Base-by-base conservation (phyloP, 2,888 invertebrate genomes). In the Schizaphis graminum region DNA sequence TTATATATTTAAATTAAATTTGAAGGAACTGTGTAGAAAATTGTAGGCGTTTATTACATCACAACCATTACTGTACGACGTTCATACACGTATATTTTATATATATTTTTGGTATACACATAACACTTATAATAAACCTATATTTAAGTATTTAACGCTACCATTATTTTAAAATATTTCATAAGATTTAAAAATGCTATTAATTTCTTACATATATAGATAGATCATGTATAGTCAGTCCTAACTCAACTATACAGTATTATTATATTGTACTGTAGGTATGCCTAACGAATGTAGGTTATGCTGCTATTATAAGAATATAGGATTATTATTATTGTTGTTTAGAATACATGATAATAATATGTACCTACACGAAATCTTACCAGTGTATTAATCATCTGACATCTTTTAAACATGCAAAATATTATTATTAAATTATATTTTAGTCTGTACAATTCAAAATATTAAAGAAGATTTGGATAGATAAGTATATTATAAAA, bases 31-130 rank as follows among this genome's bases (percentile, higher is more conserved):
- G 56, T 56, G 41, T 91, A 44, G 4, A 61, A 11, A 10, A 13
- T 61, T 86, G 86, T 91, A 85, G 85, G 91, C 56, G 91, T 85
- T n/a, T 85, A n/a, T 77, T 91, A 57, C n/a, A 44, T 53, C 41
- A 67, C 41, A 91, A 7, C 4, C 26, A 84, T 84, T 24, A 77
- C n/a, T n/a, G 1, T 88, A 49, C n/a, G 13, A 7, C 28, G 16
- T n/a, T 3, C 44, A 21, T 47, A 28, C 13, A 28, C 26, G 2
- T 86, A 47, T 44, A 44, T 1, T 47, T 11, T n/a, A 21, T 28
- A 67, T 7, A 61, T 44, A 1, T 87, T 49, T 28, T 44, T 86
- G 26, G 13, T 26, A 16, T 1, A 28, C 28, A 86, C 85, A 44
- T 28, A 26, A 21, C 24, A 44, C 10, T 44, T 47, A 44, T 28